Evolutionary conservation across 2,888 invertebrate species (phyloP), one percentile per base, ranked within the genome.

Genomic region (Nebria brevicollis): DNA sequence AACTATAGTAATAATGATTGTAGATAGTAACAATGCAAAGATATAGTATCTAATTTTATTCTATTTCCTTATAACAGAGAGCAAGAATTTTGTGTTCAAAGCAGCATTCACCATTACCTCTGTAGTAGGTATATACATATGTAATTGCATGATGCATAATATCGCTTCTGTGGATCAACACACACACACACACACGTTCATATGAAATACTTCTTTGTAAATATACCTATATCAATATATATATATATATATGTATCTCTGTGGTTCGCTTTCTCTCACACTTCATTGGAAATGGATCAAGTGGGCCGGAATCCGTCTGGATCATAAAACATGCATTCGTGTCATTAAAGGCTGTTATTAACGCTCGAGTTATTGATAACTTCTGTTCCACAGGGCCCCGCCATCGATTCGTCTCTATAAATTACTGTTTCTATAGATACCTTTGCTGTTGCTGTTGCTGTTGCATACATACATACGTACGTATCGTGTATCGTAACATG

Each of bases 271-370:
- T 73, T 42, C 41, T 43, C 73, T 73, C 73, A 73, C 73, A 73
- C 73, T 73, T 73, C 42, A 42, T 73, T 73, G 73, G 73, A 42
- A 73, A 42, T 43, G 81, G 83, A 83, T 83, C 81, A 75, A 77
- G 65, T 66, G n/a, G 74, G 66, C 73, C 25, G 70, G 72, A 68
- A 75, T 82, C 72, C 85, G 86, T 83, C 84, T 83, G 84, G 85
- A 85, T 86, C 85, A 84, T 86, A 87, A 87, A 86, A 87, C 87
- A 87, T 88, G 87, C 88, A 87, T 88, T 87, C 87, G 86, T 86
- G 87, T 88, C 88, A 88, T 88, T 88, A 88, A 87, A 87, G 87
- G 87, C 88, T 85, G 88, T 89, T 88, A 89, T 89, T 89, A 89
- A 88, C 88, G 88, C 88, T 66, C 87, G 85, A 86, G 88, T 88